Evolutionary conservation across 2,888 invertebrate species (phyloP), one percentile per base, ranked within the genome.

Genomic region (Noctua pronuba): DNA sequence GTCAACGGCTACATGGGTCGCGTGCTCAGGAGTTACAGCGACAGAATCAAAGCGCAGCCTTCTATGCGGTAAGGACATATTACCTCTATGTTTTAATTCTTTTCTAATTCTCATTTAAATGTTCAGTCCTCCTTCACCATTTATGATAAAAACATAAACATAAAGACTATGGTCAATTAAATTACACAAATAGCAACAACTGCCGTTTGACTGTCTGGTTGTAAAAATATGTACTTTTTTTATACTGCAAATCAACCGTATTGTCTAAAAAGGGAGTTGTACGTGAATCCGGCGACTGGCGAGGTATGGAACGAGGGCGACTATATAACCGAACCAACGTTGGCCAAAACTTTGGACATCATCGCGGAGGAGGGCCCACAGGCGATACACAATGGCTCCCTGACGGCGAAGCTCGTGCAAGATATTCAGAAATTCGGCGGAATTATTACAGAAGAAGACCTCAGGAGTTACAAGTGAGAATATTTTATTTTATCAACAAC

Each of bases 401-500:
- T 99, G 44, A 97, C 98, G 0, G 94, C 97, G 79, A 93, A 94
- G 77, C 97, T 99, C 88, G 97, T 97, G 66, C 90, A 96, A 75
- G 99, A 99, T 92, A 97, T 99, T 41, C 92, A 96, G 88, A 94
- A 93, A 0, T 95, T 97, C 80, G 98, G 98, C 70, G 98, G 99
- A 49, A 98, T 98, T 78, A 97, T 99, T 70, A 98, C 98, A 1
- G 97, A 97, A 88, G 97, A 98, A 73, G 99, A 99, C 94, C 97
- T 99, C 91, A 94, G 94, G 82, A 96, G 97, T 85, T 99, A 98
- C 96, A 97, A 93, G 98, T 98, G 71, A 84, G 80, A 49, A 7
- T 35, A 35, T 68, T 55, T 5, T 16, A 65, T 65, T n/a, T 35
- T 38, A 52, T 24, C 13, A 28, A 38, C 55, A 8, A 44, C 16